Base-by-base conservation (phyloP, 2,888 invertebrate genomes). In the Teinopalpus imperialis region DNA sequence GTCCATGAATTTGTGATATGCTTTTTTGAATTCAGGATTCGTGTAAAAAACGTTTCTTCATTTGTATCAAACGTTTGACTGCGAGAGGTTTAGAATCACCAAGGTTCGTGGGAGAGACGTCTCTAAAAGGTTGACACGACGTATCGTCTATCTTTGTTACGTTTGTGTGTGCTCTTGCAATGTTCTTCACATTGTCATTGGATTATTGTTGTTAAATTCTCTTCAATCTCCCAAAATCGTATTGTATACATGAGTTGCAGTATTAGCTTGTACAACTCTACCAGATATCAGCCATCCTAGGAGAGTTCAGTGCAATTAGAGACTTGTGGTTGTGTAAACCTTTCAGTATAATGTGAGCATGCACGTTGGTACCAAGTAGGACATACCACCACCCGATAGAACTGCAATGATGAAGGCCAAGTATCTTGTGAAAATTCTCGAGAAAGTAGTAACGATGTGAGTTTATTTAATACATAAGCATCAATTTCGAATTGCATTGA, bases 231-330 rank as follows among this genome's bases (percentile, higher is more conserved):
- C n/a, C n/a, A 52, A 51, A 6, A 52, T 14, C 0, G 41, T 29
- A 42, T 52, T 44, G 34, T 54, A 48, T 36, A 34, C 18, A 5
- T 32, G 21, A n/a, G n/a, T n/a, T 40, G 9, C 10, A 1, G 14
- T 8, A 20, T 52, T 45, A 51, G 42, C 32, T 51, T 49, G 48
- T 51, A 37, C 23, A 12, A 46, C 42, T 24, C 30, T 50, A 6
- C 56, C 54, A 21, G 54, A 53, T 14, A 58, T 43, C 3, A 58
- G 26, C 58, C 54, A 58, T 14, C 56, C 58, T 5, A 58, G 40
- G 4, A 13, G 54, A 49, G 24, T 53, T 53, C 4, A 46, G 43
- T 13, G 53, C 55, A 12, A 51, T 37, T 10, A 54, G 51, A 32
- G 47, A 48, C 1, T 49, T 21, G 29, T 37, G 10, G 23, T 46